Evolutionary conservation across 2,797 vertebrate genomes (phyloP).

Genomic region (Aeoliscus strigatus): DNA sequence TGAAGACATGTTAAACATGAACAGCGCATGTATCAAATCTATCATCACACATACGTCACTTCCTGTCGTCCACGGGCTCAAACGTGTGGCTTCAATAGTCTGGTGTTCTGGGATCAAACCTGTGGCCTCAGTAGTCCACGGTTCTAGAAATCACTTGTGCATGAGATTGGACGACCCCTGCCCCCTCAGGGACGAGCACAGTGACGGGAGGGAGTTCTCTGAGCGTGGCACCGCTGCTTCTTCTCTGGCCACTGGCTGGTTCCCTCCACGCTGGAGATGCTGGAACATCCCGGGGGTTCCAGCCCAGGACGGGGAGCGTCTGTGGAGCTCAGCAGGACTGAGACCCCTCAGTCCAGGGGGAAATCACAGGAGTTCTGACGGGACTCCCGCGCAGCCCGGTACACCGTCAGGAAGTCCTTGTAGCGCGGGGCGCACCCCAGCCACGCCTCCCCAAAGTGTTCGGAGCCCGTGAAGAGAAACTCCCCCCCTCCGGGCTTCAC

Average conservation of each 20-base stretch:
- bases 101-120: no score
- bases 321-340: slow-evolving; percentile 14
- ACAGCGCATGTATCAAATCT: no score
- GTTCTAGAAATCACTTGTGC: no score
- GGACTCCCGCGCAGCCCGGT: slow-evolving; percentile 63
- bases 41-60: no score
- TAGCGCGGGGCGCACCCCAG: slow-evolving; percentile 81
- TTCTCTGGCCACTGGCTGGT: slow-evolving; percentile 25
- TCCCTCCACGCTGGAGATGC: slow-evolving; percentile 35
- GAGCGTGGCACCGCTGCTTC: slow-evolving; percentile 20
- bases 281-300: slow-evolving; percentile 28
- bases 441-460: slow-evolving; percentile 85
- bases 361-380: slow-evolving; percentile 77
- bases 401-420: slow-evolving; percentile 76
- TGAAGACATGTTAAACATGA: no score
- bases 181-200: slow-evolving; percentile 37
- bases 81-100: no score
- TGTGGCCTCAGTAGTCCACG: no score
- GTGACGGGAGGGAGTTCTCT: slow-evolving; percentile 31
- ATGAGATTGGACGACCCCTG: no score
- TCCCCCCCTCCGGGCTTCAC: slow-evolving; percentile 76
- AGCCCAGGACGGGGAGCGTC: slow-evolving; percentile 6
- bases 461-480: slow-evolving; percentile 81
- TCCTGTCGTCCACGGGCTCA: no score
- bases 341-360: slow-evolving; percentile 65